A percentile compares a stretch with the other conserved stretches of the same genome.
These are phyloP conservation scores for Isotomurus palustris DNA, from an alignment of 2,888 invertebrate genomes.

Conservation along the genomic window DNA sequence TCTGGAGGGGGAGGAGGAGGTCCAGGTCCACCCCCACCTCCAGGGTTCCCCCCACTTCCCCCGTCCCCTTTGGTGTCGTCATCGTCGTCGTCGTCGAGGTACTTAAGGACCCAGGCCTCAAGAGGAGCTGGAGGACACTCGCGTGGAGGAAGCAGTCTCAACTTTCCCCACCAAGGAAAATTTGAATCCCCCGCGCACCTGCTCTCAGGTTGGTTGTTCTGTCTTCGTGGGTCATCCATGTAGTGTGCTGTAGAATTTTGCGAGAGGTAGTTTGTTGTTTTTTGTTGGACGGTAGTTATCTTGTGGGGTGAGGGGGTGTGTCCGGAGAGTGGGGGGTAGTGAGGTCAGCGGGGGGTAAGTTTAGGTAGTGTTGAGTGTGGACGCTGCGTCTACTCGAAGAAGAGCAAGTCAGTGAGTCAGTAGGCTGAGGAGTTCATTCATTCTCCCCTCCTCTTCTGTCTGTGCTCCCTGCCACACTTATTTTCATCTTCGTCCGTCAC, in stretches of 20 bases:
- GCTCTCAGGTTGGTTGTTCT: background rate
- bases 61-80: background rate
- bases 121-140: background rate
- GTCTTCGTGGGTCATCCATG: no score
- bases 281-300: no score
- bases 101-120: conserved; percentile 1
- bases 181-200: background rate
- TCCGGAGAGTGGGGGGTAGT: background rate
- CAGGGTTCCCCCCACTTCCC: background rate
- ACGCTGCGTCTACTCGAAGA: background rate
- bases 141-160: background rate
- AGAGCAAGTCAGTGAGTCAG: conserved; percentile 21
- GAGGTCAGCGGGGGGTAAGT: background rate
- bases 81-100: background rate
- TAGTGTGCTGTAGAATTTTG: no score
- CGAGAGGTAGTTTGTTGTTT: no score
- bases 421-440: conserved; percentile 5
- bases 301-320: background rate
- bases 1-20: conserved; percentile 23
- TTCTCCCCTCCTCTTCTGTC: background rate
- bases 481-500: no score
- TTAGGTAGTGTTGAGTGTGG: background rate
- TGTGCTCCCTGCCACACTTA: background rate
- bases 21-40: background rate
- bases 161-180: background rate